These are phyloP conservation scores for Drosophila demipolita DNA, from an alignment of 2,888 invertebrate species.

Conservation along the genomic window DNA sequence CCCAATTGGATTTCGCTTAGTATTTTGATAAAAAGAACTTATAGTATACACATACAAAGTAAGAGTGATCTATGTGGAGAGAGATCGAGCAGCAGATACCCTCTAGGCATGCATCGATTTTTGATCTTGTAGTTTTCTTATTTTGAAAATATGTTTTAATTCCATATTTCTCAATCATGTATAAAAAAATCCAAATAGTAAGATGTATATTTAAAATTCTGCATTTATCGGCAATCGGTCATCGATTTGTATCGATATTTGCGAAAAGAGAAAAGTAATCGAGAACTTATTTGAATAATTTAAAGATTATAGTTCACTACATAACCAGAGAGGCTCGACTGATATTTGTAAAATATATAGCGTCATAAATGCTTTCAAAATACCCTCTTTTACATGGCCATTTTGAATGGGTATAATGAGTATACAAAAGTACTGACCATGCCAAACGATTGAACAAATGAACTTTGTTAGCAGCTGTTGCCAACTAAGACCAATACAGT, in stretches of 20 bases:
- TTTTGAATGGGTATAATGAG: not conserved
- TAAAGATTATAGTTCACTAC: not conserved
- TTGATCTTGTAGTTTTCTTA: not conserved
- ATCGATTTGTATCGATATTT: not conserved
- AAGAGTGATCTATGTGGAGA: not conserved
- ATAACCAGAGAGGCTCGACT: not conserved
- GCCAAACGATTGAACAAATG: slow-evolving; percentile 50
- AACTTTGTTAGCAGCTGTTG: slow-evolving; percentile 67
- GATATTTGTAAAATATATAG: not conserved
- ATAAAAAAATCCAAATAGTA: not conserved
- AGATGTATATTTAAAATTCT: not conserved
- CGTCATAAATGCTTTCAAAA: not conserved
- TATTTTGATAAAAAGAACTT: slow-evolving; percentile 5
- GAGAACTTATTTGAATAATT: not conserved
- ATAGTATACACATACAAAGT: not conserved
- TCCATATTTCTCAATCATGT: not conserved
- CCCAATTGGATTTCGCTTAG: slow-evolving; percentile 1
- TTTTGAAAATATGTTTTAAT: not conserved
- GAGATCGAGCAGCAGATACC: not conserved
- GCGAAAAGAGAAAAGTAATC: not conserved
- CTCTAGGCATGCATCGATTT: not conserved
- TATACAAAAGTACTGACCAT: slow-evolving; percentile 61
- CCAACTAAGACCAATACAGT: slow-evolving; percentile 49
- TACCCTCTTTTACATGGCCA: not conserved
- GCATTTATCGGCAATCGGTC: not conserved